Percentiles rank a stretch among this genome's conserved stretches.
These are phyloP conservation scores for Xestobium rufovillosum DNA, from an alignment of 2,888 invertebrate genomes.

Conservation along the genomic window DNA sequence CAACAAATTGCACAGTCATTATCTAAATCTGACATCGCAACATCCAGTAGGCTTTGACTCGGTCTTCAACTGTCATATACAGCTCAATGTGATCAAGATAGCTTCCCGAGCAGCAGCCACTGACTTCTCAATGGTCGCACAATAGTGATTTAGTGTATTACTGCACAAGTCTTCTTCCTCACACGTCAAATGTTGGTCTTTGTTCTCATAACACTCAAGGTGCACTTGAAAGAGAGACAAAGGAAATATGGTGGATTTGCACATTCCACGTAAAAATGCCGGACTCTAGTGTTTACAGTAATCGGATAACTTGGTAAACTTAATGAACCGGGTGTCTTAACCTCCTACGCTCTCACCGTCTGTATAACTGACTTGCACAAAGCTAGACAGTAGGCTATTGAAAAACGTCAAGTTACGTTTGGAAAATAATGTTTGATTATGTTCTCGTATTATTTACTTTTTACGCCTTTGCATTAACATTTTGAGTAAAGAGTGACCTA, in stretches of 20 bases:
- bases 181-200: slow-evolving; percentile 13
- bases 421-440: too few species aligned
- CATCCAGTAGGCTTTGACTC: slow-evolving; percentile 26
- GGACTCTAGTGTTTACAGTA: slow-evolving; percentile 27
- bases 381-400: too few species aligned
- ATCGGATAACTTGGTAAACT: slow-evolving; percentile 30
- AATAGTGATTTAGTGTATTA: slow-evolving; percentile 26
- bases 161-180: slow-evolving; percentile 11
- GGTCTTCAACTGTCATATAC: slow-evolving; percentile 29
- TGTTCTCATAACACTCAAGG: slow-evolving; percentile 10
- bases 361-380: slow-evolving; percentile 2
- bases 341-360: slow-evolving; percentile 16
- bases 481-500: too few species aligned
- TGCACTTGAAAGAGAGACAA: slow-evolving; percentile 10
- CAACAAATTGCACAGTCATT: slow-evolving; percentile 32
- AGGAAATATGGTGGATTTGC: too few species aligned
- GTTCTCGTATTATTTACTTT: too few species aligned
- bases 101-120: slow-evolving; percentile 27
- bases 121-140: slow-evolving; percentile 28
- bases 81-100: slow-evolving; percentile 30
- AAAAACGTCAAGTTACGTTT: too few species aligned
- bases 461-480: too few species aligned
- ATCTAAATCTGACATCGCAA: slow-evolving; percentile 34
- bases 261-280: slow-evolving; percentile 17
- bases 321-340: slow-evolving; percentile 30